Percentiles rank a stretch among this genome's conserved stretches.
phyloP scores from a whole-genome alignment of 2,113 vertebrate species.

The Heliornis fulica region DNA sequence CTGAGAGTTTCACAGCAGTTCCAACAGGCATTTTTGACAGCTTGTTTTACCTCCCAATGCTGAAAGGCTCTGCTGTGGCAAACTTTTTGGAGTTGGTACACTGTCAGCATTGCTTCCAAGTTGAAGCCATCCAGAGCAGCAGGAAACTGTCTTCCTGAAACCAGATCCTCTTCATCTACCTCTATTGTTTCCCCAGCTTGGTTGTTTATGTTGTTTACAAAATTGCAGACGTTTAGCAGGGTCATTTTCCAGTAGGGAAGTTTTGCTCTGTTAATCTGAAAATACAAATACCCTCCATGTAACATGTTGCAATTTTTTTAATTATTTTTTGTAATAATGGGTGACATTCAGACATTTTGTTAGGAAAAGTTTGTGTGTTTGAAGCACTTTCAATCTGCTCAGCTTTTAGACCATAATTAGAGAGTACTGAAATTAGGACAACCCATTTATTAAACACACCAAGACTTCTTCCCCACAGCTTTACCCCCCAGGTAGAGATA shows the following conservation, averaged over 20 bases:
- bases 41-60: constrained; percentile 81
- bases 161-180: constrained; percentile 72
- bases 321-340: neutral
- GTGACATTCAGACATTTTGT: neutral
- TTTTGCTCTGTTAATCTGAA: constrained; percentile 79
- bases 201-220: constrained; percentile 76
- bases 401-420: constrained; percentile 5
- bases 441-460: neutral
- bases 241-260: constrained; percentile 87
- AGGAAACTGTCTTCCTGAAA: constrained; percentile 71
- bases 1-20: neutral
- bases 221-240: constrained; percentile 85
- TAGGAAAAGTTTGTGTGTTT: neutral
- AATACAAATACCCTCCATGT: neutral
- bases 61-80: constrained; percentile 85
- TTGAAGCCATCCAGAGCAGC: constrained; percentile 73
- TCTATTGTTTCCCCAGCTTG: constrained; percentile 69
- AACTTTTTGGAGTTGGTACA: constrained; percentile 85
- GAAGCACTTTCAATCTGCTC: neutral
- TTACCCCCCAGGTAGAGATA: neutral
- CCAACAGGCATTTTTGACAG: neutral
- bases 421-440: neutral
- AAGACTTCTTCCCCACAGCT: neutral
- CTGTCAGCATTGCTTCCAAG: constrained; percentile 80
- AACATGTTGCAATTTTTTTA: neutral